Conservation (phyloP, 1,140 invertebrate genomes). For the Thaumatotibia leucotreta region DNA sequence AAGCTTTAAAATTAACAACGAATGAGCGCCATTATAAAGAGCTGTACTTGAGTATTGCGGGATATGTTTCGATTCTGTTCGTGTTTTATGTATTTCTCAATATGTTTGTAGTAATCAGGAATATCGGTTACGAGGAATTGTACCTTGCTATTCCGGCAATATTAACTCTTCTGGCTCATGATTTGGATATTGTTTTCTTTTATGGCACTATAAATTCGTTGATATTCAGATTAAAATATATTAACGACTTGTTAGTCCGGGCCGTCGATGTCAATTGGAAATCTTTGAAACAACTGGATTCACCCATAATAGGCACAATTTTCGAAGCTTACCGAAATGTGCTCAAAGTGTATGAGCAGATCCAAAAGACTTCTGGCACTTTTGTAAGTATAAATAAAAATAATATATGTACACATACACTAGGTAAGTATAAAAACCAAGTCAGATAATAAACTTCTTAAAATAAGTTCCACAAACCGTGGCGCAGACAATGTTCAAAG, state of each 20-base stretch:
- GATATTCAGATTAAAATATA: neutral
- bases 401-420: too few species aligned
- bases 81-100: neutral
- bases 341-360: too few species aligned
- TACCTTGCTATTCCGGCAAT: neutral
- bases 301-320: neutral
- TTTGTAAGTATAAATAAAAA: too few species aligned
- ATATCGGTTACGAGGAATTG: neutral
- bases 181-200: neutral
- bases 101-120: neutral
- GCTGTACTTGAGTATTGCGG: neutral
- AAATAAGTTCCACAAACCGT: too few species aligned
- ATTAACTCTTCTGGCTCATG: neutral
- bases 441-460: too few species aligned
- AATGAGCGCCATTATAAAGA: neutral
- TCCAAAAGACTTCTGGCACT: too few species aligned
- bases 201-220: neutral
- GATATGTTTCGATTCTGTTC: neutral
- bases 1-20: neutral
- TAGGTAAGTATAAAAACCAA: too few species aligned
- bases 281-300: neutral
- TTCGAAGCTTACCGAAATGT: too few species aligned
- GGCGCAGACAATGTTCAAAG: too few species aligned
- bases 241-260: neutral
- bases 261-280: neutral